These are phyloP conservation scores for Camponotus fellah DNA, from an alignment of 2,888 invertebrate species.

Conservation along the genomic window DNA sequence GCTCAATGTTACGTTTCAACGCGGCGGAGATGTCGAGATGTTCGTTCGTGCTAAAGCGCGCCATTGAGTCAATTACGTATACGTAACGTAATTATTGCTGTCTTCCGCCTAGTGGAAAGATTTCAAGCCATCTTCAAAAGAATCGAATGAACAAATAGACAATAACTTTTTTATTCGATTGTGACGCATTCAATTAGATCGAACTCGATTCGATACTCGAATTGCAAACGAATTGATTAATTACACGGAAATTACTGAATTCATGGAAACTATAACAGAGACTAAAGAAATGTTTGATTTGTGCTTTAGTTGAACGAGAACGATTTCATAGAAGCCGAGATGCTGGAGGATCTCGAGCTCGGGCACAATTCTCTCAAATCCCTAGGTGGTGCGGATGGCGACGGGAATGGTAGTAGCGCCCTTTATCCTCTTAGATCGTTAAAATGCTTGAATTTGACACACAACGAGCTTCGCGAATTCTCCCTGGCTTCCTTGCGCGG, in stretches of 20 bases:
- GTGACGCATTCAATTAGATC: background rate
- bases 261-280: background rate
- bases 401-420: slow-evolving; percentile 88
- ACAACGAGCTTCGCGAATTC: slow-evolving; percentile 92
- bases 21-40: slow-evolving; percentile 69
- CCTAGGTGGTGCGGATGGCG: slow-evolving; percentile 84
- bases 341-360: slow-evolving; percentile 90
- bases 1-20: slow-evolving; percentile 53
- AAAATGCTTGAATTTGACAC: slow-evolving; percentile 91
- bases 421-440: slow-evolving; percentile 90
- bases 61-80: slow-evolving; percentile 78
- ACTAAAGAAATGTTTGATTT: slow-evolving; percentile 9
- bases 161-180: slow-evolving; percentile 33
- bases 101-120: slow-evolving; percentile 53
- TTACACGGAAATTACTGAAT: background rate
- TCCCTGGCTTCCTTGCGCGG: slow-evolving; percentile 93
- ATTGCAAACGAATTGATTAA: background rate
- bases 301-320: slow-evolving; percentile 89
- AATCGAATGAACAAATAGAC: slow-evolving; percentile 53
- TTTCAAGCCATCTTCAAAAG: slow-evolving; percentile 25
- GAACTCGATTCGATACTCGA: background rate
- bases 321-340: slow-evolving; percentile 91
- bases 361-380: slow-evolving; percentile 91
- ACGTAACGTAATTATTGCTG: slow-evolving; percentile 79
- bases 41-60: slow-evolving; percentile 72